A percentile compares a stretch with the other conserved stretches of the same genome.
Evolutionary conservation across 2,888 invertebrate species (phyloP).

Genomic region (Pomacea canaliculata): DNA sequence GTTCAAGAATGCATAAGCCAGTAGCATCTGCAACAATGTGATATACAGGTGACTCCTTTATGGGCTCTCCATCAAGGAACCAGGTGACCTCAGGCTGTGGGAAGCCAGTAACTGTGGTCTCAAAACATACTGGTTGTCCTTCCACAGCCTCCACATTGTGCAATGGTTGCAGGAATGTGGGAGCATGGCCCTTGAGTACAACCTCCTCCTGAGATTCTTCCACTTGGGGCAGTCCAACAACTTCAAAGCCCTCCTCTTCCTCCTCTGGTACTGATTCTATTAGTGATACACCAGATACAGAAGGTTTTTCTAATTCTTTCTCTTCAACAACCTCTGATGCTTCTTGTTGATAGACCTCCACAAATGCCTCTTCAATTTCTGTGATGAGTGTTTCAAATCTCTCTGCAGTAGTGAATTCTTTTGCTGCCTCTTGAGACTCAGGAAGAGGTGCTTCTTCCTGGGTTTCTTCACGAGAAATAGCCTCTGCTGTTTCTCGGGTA

Average conservation of each 20-base stretch:
- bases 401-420: conserved; percentile 22
- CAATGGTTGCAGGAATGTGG: conserved; percentile 18
- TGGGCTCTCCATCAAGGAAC: conserved; percentile 82
- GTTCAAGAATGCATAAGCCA: conserved; percentile 83
- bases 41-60: conserved; percentile 68
- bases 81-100: conserved; percentile 77
- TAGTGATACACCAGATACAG: conserved; percentile 46
- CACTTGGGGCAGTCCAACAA: conserved; percentile 23
- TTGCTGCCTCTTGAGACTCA: conserved; percentile 26
- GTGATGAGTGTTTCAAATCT: conserved; percentile 36
- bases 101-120: conserved; percentile 57
- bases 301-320: conserved; percentile 11
- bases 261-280: conserved; percentile 49
- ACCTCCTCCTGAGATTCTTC: conserved; percentile 40
- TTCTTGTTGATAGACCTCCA: conserved; percentile 40
- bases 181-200: conserved; percentile 25
- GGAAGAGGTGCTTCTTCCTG: conserved; percentile 28
- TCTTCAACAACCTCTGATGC: conserved; percentile 27
- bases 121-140: conserved; percentile 54
- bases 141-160: conserved; percentile 47
- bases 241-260: conserved; percentile 26
- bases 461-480: conserved; percentile 32
- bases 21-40: conserved; percentile 48
- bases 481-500: conserved; percentile 38
- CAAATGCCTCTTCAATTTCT: conserved; percentile 49